A percentile compares a stretch with the other conserved stretches of the same genome.
Evolutionary conservation across 2,888 invertebrate species (phyloP).

Genomic region (Drosophila mayaguana): DNA sequence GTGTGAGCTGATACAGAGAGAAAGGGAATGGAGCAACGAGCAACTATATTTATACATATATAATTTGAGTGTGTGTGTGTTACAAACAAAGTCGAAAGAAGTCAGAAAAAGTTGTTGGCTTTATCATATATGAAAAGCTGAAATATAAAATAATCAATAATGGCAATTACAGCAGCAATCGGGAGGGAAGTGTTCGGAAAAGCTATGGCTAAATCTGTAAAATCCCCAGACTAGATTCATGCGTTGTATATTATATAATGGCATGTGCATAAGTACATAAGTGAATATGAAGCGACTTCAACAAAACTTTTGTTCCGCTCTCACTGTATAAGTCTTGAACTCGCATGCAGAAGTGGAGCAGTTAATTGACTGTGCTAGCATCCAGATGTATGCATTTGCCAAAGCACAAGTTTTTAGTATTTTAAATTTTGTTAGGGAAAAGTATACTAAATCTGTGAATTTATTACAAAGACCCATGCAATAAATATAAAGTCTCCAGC

Average conservation of each 20-base stretch:
- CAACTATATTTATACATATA: background rate
- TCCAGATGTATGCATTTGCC: too few species aligned
- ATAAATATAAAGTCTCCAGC: too few species aligned
- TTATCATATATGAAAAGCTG: background rate
- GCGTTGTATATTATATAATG: slow-evolving; percentile 13
- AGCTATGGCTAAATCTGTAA: background rate
- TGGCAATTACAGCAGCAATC: background rate
- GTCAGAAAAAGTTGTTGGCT: slow-evolving; percentile 3
- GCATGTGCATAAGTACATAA: background rate
- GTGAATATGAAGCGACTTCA: background rate
- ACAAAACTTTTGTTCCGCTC: background rate
- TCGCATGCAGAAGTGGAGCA: background rate
- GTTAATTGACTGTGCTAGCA: too few species aligned
- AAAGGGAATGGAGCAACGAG: slow-evolving; percentile 10
- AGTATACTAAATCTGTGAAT: too few species aligned
- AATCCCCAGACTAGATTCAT: background rate
- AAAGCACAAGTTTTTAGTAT: too few species aligned
- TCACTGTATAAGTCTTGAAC: background rate
- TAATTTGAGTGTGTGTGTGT: background rate
- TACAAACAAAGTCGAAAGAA: background rate
- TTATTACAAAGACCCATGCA: too few species aligned
- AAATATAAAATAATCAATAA: background rate
- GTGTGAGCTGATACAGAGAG: slow-evolving; percentile 25
- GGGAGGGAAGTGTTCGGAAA: background rate
- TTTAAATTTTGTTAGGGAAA: too few species aligned